A percentile compares a stretch with the other conserved stretches of the same genome.
These are phyloP conservation scores for Drosophila bipectinata DNA, from an alignment of 1,140 invertebrate genomes.

Conservation along the genomic window DNA sequence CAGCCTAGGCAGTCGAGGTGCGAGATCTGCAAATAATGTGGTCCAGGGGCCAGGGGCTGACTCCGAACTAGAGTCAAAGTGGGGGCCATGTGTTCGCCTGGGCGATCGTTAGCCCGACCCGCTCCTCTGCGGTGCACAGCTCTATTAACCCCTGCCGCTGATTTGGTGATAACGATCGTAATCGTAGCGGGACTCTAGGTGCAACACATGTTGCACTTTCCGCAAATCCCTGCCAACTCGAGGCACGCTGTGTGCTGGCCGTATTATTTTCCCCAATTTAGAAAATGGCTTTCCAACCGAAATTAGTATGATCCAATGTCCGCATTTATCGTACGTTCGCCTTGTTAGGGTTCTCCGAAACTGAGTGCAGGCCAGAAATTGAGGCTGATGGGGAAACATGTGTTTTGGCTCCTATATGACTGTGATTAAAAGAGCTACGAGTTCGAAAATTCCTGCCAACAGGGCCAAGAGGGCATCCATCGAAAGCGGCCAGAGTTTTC, in stretches of 20 bases:
- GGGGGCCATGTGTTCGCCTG: slow-evolving; percentile 56
- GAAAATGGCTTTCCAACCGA: slow-evolving; percentile 64
- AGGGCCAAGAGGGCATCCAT: too few relatives aligned
- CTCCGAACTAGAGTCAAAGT: slow-evolving; percentile 10
- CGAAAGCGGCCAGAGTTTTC: too few relatives aligned
- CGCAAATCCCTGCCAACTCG: neutral
- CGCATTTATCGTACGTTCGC: slow-evolving; percentile 52
- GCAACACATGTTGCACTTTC: slow-evolving; percentile 73
- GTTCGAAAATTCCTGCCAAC: too few relatives aligned
- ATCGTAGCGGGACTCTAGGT: slow-evolving; percentile 68
- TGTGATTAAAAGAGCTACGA: neutral
- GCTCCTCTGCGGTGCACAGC: slow-evolving; percentile 51
- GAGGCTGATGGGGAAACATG: slow-evolving; percentile 42
- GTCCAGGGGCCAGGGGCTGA: slow-evolving; percentile 22
- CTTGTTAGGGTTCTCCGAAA: slow-evolving; percentile 41
- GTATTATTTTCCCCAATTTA: slow-evolving; percentile 76
- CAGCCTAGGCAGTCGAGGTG: slow-evolving; percentile 61
- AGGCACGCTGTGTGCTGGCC: slow-evolving; percentile 12
- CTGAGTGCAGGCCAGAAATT: slow-evolving; percentile 20
- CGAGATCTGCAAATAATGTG: slow-evolving; percentile 77
- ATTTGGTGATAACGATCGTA: slow-evolving; percentile 82
- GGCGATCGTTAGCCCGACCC: slow-evolving; percentile 33
- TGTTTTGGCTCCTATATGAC: slow-evolving; percentile 54
- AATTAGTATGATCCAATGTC: slow-evolving; percentile 64
- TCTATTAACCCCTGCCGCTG: slow-evolving; percentile 74